Conservation (phyloP, 2,888 invertebrate species). For the Epinotia brunnichana region DNA sequence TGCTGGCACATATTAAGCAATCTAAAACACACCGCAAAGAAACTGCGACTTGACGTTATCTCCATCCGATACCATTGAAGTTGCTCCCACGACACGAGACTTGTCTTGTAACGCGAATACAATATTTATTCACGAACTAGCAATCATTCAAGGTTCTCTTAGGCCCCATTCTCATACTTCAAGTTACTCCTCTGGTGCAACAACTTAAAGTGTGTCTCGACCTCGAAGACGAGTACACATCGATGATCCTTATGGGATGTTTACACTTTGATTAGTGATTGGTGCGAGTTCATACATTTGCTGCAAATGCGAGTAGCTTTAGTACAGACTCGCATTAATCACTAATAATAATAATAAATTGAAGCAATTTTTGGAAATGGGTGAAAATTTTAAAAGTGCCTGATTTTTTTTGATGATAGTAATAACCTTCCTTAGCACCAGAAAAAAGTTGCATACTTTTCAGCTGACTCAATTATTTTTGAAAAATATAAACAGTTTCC, state of each 20-base stretch:
- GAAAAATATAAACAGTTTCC: too few relatives aligned
- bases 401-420: too few relatives aligned
- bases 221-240: background rate
- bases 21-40: slow-evolving; percentile 25
- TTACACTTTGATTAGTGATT: too few relatives aligned
- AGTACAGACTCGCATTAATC: too few relatives aligned
- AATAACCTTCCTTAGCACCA: too few relatives aligned
- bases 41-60: slow-evolving; percentile 24
- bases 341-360: too few relatives aligned
- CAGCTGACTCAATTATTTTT: too few relatives aligned
- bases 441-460: too few relatives aligned
- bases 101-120: slow-evolving; percentile 3
- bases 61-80: slow-evolving; percentile 35
- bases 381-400: too few relatives aligned
- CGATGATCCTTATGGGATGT: background rate
- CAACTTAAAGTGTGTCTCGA: background rate
- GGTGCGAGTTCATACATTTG: too few relatives aligned
- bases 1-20: slow-evolving; percentile 20
- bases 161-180: background rate
- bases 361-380: too few relatives aligned
- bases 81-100: slow-evolving; percentile 21
- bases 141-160: background rate
- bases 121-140: background rate
- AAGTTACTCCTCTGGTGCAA: background rate
- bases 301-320: too few relatives aligned